A percentile compares a stretch with the other conserved stretches of the same genome.
Conservation (phyloP, 2,797 vertebrate species). For the Trachops cirrhosus region DNA sequence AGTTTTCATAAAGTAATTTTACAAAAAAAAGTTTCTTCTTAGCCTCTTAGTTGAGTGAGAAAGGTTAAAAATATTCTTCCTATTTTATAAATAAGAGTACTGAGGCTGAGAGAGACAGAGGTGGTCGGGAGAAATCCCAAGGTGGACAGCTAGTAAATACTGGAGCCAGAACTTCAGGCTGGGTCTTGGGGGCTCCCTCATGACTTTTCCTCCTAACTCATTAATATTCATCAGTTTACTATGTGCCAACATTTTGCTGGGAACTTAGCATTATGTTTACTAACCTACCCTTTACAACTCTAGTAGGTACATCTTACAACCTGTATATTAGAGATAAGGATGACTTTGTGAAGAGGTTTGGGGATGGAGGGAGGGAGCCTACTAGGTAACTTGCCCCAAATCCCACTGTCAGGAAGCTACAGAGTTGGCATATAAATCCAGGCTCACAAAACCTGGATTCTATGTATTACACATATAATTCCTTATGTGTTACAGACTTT, state of each 20-base stretch:
- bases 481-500: not conserved
- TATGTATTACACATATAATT: not conserved
- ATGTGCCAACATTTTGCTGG: not conserved
- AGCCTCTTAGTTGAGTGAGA: not conserved
- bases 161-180: not conserved
- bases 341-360: not conserved
- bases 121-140: not conserved
- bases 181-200: rapidly evolving
- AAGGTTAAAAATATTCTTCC: not conserved
- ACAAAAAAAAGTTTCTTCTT: not conserved
- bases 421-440: not conserved
- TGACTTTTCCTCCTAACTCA: not conserved
- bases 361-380: not conserved
- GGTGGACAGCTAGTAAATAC: not conserved
- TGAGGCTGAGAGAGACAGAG: not conserved
- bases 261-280: not conserved
- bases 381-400: not conserved
- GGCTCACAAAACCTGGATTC: not conserved
- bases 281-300: not conserved
- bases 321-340: not conserved
- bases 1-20: not conserved
- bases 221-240: not conserved
- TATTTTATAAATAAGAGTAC: constrained; percentile 24
- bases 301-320: not conserved
- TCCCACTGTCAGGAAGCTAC: not conserved